Evolutionary conservation across 1,140 invertebrate species (phyloP), one percentile per base, ranked within the genome.

Genomic region (Heliconius nattereri): DNA sequence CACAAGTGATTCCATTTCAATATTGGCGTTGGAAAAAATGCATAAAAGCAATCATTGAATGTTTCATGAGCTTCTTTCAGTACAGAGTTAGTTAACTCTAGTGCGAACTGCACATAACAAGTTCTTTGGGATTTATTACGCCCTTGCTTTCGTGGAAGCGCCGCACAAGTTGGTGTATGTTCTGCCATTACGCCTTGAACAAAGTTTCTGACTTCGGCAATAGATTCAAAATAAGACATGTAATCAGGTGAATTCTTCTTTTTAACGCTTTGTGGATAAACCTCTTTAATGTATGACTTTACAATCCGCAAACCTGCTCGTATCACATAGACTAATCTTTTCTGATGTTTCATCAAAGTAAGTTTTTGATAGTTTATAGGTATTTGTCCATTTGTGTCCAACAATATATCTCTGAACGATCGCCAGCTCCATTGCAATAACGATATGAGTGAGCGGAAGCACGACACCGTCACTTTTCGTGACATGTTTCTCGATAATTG

Each of bases 1-100:
- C 98, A 99, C 0, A 99, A 91, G 87, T 97, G 97, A 78, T 97
- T 97, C 98, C 98, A 99, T 90, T 99, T 99, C 26, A 99, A 95
- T 78, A 96, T 97, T 0, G 98, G 97, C 1, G 98, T 99, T 0
- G 99, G 98, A 94, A 99, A 99, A 94, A 99, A 99, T 1, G 98
- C 98, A 94, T 99, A 98, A 88, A 98, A 99, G 92, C 98, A 99
- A 5, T 97, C 95, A 5, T 98, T 97, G 90, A 99, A 98, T 13
- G 98, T 98, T 75, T 96, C 96, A 85, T 99, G 98, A 86, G 98
- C 98, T 87, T 99, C 98, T 40, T 98, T 97, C 19, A 99, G 92
- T 78, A 99, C 97, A 54, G 96, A 95, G 40, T 95, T 95, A 0
- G 95, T 96, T 94, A 97, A 94, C 81, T 96, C 93, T n/a, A 95